Conservation (phyloP, 1,140 invertebrate species). For the Cherax destructor region DNA sequence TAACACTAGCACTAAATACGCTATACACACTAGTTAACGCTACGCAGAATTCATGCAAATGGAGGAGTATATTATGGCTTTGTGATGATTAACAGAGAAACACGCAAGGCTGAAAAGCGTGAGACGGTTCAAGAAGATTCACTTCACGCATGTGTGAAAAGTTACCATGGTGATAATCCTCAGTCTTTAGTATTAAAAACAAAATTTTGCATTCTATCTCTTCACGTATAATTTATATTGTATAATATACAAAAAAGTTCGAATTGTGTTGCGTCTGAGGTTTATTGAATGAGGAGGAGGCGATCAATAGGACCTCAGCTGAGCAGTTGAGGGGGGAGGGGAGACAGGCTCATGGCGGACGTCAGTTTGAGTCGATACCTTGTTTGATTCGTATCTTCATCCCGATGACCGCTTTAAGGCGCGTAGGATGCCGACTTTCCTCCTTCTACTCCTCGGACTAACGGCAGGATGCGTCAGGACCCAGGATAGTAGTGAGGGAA, state of each 20-base stretch:
- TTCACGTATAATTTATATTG: too few relatives aligned
- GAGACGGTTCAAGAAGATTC: conserved; percentile 32
- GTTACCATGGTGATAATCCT: not conserved
- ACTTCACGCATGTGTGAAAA: conserved; percentile 31
- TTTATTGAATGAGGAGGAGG: not conserved
- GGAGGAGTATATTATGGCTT: too few relatives aligned
- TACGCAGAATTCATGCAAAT: too few relatives aligned
- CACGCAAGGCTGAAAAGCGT: not conserved
- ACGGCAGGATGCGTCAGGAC: conserved; percentile 61
- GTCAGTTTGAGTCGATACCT: conserved; percentile 65
- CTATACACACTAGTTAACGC: too few relatives aligned
- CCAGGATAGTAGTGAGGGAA: conserved; percentile 64
- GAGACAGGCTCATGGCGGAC: conserved; percentile 48
- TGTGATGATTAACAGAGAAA: not conserved
- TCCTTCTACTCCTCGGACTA: conserved; percentile 68
- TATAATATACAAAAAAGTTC: too few relatives aligned
- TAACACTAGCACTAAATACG: too few relatives aligned
- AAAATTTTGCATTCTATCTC: too few relatives aligned
- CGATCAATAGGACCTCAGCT: conserved; percentile 52
- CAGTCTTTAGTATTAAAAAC: not conserved
- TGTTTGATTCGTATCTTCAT: conserved; percentile 67
- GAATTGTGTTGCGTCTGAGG: not conserved
- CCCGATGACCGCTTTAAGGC: conserved; percentile 66
- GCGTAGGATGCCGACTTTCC: conserved; percentile 65
- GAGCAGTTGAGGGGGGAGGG: conserved; percentile 1